Percentiles rank a stretch among this genome's conserved stretches.
Evolutionary conservation across 2,888 invertebrate species (phyloP).

Genomic region (Andrena trimmerana): DNA sequence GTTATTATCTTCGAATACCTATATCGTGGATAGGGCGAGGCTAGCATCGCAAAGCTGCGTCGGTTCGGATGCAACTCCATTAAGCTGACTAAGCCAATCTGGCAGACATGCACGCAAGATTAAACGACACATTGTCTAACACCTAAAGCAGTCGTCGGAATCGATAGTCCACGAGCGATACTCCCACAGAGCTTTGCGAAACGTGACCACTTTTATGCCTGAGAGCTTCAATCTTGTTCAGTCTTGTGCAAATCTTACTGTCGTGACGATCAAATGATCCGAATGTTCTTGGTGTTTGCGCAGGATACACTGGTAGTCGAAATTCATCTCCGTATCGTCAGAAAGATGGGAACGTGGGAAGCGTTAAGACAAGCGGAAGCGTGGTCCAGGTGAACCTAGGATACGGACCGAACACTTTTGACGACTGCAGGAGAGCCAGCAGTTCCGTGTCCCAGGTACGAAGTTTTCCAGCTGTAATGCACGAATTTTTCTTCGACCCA

Average conservation of each 20-base stretch:
- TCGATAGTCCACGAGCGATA: too few species aligned
- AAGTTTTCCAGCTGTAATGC: conserved; percentile 2
- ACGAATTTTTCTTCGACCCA: too few species aligned
- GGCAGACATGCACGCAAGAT: conserved; percentile 16
- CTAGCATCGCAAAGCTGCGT: conserved; percentile 22
- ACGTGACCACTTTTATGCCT: too few species aligned
- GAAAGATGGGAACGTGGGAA: conserved; percentile 84
- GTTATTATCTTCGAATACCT: conserved; percentile 18
- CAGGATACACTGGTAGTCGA: conserved; percentile 81
- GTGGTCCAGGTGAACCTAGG: conserved; percentile 85
- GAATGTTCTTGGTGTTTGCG: conserved; percentile 14
- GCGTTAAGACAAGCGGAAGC: conserved; percentile 85
- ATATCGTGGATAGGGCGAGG: conserved; percentile 16
- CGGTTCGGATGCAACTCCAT: conserved; percentile 32
- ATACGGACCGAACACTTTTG: conserved; percentile 85
- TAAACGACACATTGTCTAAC: conserved; percentile 1
- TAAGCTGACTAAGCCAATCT: conserved; percentile 50
- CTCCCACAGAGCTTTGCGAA: too few species aligned
- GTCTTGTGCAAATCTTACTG: background rate
- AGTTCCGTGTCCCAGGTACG: conserved; percentile 91
- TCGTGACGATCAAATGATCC: background rate
- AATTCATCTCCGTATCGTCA: conserved; percentile 89
- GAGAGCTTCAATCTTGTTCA: too few species aligned
- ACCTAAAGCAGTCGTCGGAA: background rate
- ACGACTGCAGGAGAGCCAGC: conserved; percentile 90